Evolutionary conservation across 1,140 invertebrate genomes (phyloP).

Genomic region (Leptopilina clavipes): DNA sequence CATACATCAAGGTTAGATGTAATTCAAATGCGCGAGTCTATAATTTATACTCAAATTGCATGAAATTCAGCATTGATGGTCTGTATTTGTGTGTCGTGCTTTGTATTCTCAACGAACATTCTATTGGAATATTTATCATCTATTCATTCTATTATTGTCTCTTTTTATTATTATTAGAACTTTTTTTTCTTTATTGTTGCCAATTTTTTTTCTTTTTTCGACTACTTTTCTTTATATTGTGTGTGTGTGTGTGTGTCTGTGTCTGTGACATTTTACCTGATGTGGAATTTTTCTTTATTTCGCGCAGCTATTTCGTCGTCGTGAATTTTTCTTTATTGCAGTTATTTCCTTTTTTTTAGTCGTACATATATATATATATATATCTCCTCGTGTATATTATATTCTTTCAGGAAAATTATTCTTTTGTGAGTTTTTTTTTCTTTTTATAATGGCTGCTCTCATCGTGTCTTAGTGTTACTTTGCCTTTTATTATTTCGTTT

Average conservation of each 20-base stretch:
- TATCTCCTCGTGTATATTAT: not conserved
- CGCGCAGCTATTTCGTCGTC: not conserved
- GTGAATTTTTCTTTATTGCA: conserved; percentile 9
- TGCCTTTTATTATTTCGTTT: not conserved
- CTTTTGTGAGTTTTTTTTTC: not conserved
- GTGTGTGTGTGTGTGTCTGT: too few relatives aligned
- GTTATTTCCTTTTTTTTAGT: not conserved
- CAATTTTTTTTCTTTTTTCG: not conserved
- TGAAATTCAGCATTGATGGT: conserved; percentile 32
- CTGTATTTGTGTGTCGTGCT: conserved; percentile 23
- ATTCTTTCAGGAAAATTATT: not conserved
- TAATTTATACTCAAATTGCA: conserved; percentile 30
- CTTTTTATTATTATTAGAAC: not conserved
- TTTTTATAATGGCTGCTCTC: not conserved
- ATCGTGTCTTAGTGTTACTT: not conserved
- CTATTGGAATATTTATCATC: conserved; percentile 7
- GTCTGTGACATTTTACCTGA: not conserved
- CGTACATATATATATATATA: not conserved
- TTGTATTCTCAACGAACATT: conserved; percentile 13
- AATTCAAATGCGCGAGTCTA: conserved; percentile 25
- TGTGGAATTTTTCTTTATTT: conserved; percentile 1
- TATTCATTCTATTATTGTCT: not conserved
- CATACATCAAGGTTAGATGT: conserved; percentile 22
- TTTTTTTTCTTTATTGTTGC: conserved; percentile 1
- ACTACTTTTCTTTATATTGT: too few relatives aligned